Conservation (phyloP, 92 coral and sea anemone genomes). For the Phenganax marumi region DNA sequence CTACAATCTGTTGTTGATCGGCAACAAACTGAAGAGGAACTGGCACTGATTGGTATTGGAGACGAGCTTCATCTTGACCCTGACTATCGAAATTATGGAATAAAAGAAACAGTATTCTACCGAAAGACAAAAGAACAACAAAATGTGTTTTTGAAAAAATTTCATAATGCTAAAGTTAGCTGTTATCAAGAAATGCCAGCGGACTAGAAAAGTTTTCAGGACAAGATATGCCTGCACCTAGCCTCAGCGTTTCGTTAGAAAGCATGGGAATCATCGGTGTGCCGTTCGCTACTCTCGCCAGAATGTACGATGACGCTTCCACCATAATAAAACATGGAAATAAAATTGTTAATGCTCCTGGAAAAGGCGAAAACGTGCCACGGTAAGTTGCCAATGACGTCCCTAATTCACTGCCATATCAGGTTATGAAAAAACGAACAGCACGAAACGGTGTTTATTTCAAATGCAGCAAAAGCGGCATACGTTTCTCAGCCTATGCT, state of each 20-base stretch:
- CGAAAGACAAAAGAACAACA: conserved; percentile 42
- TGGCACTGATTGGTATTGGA: conserved; percentile 46
- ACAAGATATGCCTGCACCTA: neutral
- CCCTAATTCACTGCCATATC: conserved; percentile 20
- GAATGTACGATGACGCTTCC: conserved; percentile 24
- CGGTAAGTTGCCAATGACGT: conserved; percentile 47
- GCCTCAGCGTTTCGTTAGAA: conserved; percentile 41
- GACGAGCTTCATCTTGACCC: conserved; percentile 20
- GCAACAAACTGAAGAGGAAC: conserved; percentile 51
- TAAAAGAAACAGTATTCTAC: conserved; percentile 36
- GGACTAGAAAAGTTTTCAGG: neutral
- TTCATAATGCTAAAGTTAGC: too few species aligned
- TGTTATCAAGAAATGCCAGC: too few species aligned
- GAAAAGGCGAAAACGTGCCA: conserved; percentile 16
- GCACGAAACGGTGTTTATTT: conserved; percentile 9
- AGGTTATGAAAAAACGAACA: conserved; percentile 2
- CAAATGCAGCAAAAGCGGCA: conserved; percentile 32
- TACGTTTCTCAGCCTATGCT: conserved; percentile 23
- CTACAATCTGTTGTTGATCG: conserved; percentile 35
- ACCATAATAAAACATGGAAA: conserved; percentile 2
- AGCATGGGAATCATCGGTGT: conserved; percentile 41
- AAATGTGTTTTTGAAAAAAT: conserved; percentile 34
- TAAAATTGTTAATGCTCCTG: conserved; percentile 49
- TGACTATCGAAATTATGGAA: neutral
- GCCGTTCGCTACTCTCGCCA: conserved; percentile 34